Base-by-base conservation (phyloP, 1,140 invertebrate genomes). In the Portunus trituberculatus region DNA sequence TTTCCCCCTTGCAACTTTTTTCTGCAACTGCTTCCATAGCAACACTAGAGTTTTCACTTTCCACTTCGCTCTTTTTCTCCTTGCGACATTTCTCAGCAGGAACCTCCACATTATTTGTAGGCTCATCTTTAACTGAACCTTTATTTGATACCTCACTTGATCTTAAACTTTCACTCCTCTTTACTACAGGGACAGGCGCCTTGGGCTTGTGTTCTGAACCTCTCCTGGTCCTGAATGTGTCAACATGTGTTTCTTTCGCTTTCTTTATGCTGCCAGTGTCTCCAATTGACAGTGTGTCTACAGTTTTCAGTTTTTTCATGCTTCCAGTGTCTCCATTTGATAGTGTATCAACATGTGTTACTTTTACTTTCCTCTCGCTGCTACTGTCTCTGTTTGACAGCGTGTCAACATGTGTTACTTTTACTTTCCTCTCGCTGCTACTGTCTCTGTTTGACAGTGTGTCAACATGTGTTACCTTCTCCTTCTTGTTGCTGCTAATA, bases 101-200 rank as follows among this genome's bases (percentile, higher is more conserved):
- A 25, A n/a, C 45, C 14, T 86, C 48, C 2, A 14, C 84, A 28
- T 93, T 52, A n/a, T 29, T 48, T 52, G 14, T 25, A 52, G 89
- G 12, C 46, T 48, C 82, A 28, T 86, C 28, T 48, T 31, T 86
- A 31, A 32, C 20, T n/a, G 31, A n/a, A 39, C 46, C 84, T 25
- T 86, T 46, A 28, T 6, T 48, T n/a, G 67, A 31, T 6, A 46
- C 14, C 84, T 28, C 83, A 28, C 29, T 93, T n/a, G 31, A 45
- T 25, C n/a, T 84, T 7, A 29, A 45, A 12, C 84, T 86, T 46
- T 48, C 84, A 48, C 48, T 93, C 39, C 10, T 39, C 39, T 46
- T 83, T 48, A 93, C 29, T 39, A 86, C 84, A 29, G 92, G 92
- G 10, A 48, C 39, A 1, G 92, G 92, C 46, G 92, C 92, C 20